These are phyloP conservation scores for Gadopsis marmoratus DNA, from an alignment of 2,797 vertebrate species.

Conservation along the genomic window DNA sequence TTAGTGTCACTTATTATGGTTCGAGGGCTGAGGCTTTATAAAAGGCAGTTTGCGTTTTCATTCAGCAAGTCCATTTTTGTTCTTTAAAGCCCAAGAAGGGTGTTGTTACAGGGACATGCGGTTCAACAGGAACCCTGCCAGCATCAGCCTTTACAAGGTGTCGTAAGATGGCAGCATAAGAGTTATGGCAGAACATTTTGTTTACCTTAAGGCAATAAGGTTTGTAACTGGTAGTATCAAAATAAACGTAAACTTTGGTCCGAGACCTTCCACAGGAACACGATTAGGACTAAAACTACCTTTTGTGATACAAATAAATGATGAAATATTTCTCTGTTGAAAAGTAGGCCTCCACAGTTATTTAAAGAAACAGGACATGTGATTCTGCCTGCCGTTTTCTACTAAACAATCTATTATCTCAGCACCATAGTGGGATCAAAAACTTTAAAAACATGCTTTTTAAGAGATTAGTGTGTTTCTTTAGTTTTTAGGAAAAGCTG, in stretches of 20 bases:
- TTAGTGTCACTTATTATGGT: slow-evolving; percentile 33
- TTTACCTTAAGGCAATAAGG: slow-evolving; percentile 74
- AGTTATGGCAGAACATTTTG: slow-evolving; percentile 45
- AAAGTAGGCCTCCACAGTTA: slow-evolving; percentile 21
- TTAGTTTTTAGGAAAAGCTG: slow-evolving; percentile 32
- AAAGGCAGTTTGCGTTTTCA: slow-evolving; percentile 74
- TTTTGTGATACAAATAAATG: slow-evolving; percentile 45
- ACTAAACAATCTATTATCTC: slow-evolving; percentile 21
- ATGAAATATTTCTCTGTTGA: slow-evolving; percentile 38
- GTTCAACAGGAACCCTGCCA: slow-evolving; percentile 42
- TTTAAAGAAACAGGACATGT: slow-evolving; percentile 16
- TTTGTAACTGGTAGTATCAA: slow-evolving; percentile 61
- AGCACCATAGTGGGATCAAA: slow-evolving; percentile 29
- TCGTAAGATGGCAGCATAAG: slow-evolving; percentile 39
- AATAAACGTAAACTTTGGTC: slow-evolving; percentile 79
- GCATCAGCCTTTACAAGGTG: slow-evolving; percentile 45
- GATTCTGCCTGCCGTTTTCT: slow-evolving; percentile 2
- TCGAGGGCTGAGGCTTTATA: slow-evolving; percentile 36
- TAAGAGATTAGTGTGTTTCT: slow-evolving; percentile 65
- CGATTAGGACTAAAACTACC: slow-evolving; percentile 41
- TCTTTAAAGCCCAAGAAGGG: slow-evolving; percentile 24
- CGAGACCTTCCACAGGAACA: slow-evolving; percentile 71
- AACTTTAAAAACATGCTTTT: slow-evolving; percentile 40
- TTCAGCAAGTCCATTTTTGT: slow-evolving; percentile 36
- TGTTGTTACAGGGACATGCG: slow-evolving; percentile 16